Conservation (phyloP, 1,140 invertebrate genomes). For the Eufriesea mexicana region DNA sequence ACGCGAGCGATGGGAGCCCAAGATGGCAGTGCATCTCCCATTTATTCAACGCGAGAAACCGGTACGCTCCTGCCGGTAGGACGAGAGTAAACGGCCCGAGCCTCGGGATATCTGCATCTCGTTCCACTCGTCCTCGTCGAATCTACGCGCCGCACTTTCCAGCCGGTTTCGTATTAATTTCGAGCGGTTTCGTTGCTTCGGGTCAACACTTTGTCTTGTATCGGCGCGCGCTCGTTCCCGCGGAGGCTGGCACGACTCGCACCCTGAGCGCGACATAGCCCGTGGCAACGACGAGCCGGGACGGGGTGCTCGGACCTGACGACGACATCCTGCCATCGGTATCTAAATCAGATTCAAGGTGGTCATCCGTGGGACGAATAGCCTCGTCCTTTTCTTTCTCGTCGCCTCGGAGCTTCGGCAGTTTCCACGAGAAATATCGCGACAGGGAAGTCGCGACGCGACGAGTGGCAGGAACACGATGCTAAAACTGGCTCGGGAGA, state of each 20-base stretch:
- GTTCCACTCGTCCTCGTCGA: constrained; percentile 30
- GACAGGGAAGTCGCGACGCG: background rate
- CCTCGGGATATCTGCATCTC: constrained; percentile 54
- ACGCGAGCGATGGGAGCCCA: constrained; percentile 69
- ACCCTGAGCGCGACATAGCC: constrained; percentile 38
- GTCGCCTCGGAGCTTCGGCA: too few relatives aligned
- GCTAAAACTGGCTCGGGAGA: background rate
- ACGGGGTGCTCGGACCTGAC: constrained; percentile 24
- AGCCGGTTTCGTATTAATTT: constrained; percentile 75
- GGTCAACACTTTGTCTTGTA: constrained; percentile 61
- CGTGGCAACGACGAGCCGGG: background rate
- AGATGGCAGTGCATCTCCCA: constrained; percentile 69
- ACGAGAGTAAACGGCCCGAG: constrained; percentile 51
- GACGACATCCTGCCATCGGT: constrained; percentile 14
- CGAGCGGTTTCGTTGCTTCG: constrained; percentile 59
- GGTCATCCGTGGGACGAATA: background rate
- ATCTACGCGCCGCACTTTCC: constrained; percentile 55
- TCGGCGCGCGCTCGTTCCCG: constrained; percentile 10
- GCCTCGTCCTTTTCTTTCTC: too few relatives aligned
- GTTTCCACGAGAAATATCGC: background rate
- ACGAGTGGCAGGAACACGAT: background rate
- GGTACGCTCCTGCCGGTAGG: constrained; percentile 59
- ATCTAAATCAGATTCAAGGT: constrained; percentile 37
- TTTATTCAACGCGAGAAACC: constrained; percentile 66
- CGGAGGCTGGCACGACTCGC: constrained; percentile 29